Evolutionary conservation across 2,888 invertebrate genomes (phyloP).

Genomic region (Augochlorella aurata): DNA sequence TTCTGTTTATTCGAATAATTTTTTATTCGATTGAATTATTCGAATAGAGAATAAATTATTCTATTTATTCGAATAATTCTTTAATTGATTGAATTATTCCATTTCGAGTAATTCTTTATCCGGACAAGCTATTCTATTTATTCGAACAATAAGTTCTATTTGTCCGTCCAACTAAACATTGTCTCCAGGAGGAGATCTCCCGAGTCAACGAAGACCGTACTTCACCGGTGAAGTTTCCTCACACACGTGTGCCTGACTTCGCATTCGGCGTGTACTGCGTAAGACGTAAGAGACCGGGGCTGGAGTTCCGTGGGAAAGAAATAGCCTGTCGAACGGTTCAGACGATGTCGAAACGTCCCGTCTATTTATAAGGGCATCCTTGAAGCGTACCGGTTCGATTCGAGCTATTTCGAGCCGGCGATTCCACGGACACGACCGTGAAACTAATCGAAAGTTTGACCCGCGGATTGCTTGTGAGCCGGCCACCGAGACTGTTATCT

Average conservation of each 20-base stretch:
- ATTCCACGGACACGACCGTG: constrained; percentile 30
- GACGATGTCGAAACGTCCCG: constrained; percentile 16
- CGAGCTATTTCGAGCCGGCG: constrained; percentile 44
- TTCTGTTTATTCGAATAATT: too few species aligned
- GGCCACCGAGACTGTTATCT: background rate
- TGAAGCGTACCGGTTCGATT: constrained; percentile 38
- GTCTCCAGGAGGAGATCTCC: background rate
- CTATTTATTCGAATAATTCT: too few species aligned
- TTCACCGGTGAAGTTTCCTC: too few species aligned
- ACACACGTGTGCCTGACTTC: too few species aligned
- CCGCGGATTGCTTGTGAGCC: background rate
- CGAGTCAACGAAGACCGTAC: background rate
- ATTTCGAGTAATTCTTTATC: too few species aligned
- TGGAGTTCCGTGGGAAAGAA: background rate
- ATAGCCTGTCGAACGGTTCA: background rate
- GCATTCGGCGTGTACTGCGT: background rate
- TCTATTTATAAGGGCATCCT: constrained; percentile 50
- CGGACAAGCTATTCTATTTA: too few species aligned
- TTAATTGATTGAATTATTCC: too few species aligned
- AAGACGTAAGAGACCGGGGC: background rate
- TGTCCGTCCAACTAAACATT: background rate
- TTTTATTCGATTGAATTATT: too few species aligned
- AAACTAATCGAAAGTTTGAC: constrained; percentile 40
- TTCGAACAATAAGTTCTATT: too few species aligned
- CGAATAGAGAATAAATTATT: too few species aligned